Conservation (phyloP, 2,888 invertebrate genomes). For the Gastracanthus pulcherrimus region DNA sequence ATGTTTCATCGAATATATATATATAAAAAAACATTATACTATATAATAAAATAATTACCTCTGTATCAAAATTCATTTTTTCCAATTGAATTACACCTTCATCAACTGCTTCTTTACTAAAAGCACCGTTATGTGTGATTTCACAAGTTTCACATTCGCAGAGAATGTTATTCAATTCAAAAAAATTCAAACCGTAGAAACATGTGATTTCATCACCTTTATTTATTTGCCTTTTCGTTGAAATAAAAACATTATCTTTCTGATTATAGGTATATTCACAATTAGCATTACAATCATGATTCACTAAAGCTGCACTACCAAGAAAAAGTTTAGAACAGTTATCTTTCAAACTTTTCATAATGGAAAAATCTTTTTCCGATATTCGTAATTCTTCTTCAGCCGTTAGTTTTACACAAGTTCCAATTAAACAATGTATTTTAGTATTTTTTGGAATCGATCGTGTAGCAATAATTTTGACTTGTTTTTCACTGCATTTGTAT, state of each 20-base stretch:
- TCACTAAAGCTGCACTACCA: background rate
- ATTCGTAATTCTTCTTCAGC: background rate
- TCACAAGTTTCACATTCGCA: constrained; percentile 10
- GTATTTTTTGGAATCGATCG: background rate
- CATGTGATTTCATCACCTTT: background rate
- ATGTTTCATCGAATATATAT: too few species aligned
- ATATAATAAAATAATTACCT: background rate
- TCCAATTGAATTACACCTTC: background rate
- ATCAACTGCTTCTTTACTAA: background rate
- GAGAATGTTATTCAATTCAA: background rate
- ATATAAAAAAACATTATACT: too few species aligned
- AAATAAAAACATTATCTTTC: background rate
- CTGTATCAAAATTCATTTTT: background rate
- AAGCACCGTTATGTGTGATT: background rate
- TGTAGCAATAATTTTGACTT: background rate
- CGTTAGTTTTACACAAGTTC: background rate
- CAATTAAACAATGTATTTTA: background rate
- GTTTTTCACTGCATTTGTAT: background rate
- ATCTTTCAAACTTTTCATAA: background rate
- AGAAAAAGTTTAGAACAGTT: background rate
- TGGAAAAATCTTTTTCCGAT: background rate
- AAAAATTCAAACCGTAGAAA: background rate
- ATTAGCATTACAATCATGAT: constrained; percentile 5
- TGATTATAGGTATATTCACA: background rate
- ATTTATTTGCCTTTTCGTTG: background rate